Evolutionary conservation across 2,797 vertebrate genomes (phyloP).

Genomic region (Ptychadena robeensis): DNA sequence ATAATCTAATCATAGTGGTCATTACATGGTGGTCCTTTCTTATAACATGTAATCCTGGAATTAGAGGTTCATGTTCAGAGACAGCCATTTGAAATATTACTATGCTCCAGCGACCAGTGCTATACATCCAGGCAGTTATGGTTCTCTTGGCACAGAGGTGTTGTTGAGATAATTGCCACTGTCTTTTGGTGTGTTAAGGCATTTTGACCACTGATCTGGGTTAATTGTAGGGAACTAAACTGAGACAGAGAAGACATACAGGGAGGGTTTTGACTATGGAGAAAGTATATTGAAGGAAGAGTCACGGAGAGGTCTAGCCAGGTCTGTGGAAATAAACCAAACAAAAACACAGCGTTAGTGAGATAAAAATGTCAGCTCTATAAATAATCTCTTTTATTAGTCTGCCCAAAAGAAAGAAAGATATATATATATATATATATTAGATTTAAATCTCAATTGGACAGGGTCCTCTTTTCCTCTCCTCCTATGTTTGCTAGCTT

Average conservation of each 20-base stretch:
- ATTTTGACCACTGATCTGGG: slow-evolving; percentile 49
- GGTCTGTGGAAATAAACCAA: slow-evolving; percentile 46
- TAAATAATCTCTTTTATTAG: not conserved
- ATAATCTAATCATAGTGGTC: slow-evolving; percentile 1
- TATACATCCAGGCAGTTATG: not conserved
- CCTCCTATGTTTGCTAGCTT: too few species aligned
- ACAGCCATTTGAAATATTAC: not conserved
- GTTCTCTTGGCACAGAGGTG: not conserved
- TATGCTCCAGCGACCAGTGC: slow-evolving; percentile 3
- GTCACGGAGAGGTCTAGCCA: slow-evolving; percentile 32
- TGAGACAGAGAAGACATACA: slow-evolving; percentile 20
- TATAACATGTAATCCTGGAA: slow-evolving; percentile 7
- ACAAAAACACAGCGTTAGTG: not conserved
- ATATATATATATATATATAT: too few species aligned
- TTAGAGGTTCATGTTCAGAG: not conserved
- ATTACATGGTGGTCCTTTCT: not conserved
- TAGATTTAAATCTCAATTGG: too few species aligned
- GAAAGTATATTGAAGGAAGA: slow-evolving; percentile 14
- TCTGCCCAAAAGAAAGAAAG: not conserved
- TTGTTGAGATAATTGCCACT: slow-evolving; percentile 6
- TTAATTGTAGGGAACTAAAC: slow-evolving; percentile 19
- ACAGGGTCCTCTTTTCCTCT: too few species aligned
- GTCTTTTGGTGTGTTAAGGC: slow-evolving; percentile 48
- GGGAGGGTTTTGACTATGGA: slow-evolving; percentile 23
- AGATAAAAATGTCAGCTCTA: not conserved